Base-by-base conservation (phyloP, 2,797 vertebrate species). In the Ceyx erithaca region DNA sequence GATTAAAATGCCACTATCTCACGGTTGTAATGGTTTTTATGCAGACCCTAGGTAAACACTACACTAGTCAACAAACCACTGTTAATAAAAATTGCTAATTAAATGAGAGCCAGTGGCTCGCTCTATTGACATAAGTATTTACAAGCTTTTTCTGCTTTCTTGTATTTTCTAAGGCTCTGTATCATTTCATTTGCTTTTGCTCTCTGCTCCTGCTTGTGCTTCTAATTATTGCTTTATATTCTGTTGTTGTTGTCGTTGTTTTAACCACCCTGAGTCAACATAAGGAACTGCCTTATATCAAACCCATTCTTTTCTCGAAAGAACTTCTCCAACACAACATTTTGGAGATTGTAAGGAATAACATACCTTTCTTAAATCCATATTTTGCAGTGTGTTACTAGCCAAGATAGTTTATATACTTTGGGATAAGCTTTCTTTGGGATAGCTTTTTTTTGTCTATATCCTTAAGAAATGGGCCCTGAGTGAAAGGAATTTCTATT, bases 71-170 rank as follows among this genome's bases (percentile, higher is more conserved):
- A 93, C 95, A 92, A 94, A 78, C 54, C 75, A 58, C 83, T 92
- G 85, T 93, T 93, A 90, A 95, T 87, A 93, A 94, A 94, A 93
- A 84, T 82, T 77, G 71, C 83, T 92, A 96, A 96, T 94, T 91
- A 91, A 93, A 88, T 54, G 85, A 92, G 52, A 57, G 75, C 68
- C 63, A 55, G 64, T 87, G 88, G 25, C 66, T 93, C 81, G 64
- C 61, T 90, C 93, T 95, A 94, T 93, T 95, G 90, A 93, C 87
- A 43, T 41, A 86, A 86, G 83, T 77, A 94, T 96, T 96, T 93
- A 93, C 58, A 55, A 80, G 52, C 6, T 84, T 90, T 90, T 94
- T 77, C 71, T 92, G 57, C 49, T 70, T 88, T 88, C 85, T 72
- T 88, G 54, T 91, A 10, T 86, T 92, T 96, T 90, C 66, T 61